phyloP scores from a whole-genome alignment of 2,113 vertebrate genomes.

The Chlamydotis undulata region DNA sequence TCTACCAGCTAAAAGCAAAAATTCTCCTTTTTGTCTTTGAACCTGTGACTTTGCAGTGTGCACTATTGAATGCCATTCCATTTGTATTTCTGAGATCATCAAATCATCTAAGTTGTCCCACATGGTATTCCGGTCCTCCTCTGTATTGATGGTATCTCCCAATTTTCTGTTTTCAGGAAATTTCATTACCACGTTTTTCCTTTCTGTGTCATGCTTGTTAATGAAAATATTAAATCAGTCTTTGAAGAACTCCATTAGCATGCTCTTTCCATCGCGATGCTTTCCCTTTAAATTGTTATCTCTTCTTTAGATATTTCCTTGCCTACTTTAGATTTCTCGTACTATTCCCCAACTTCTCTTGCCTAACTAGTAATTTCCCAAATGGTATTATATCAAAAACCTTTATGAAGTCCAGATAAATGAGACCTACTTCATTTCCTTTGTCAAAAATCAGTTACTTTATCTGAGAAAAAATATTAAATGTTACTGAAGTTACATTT shows the following conservation, averaged over 20 bases:
- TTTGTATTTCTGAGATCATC: constrained; percentile 3
- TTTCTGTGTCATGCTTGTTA: constrained; percentile 22
- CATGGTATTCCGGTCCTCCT: neutral
- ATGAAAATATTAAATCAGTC: constrained; percentile 14
- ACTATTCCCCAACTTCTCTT: constrained; percentile 2
- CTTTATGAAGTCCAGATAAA: constrained; percentile 42
- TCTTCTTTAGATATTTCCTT: constrained; percentile 23
- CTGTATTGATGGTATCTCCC: neutral
- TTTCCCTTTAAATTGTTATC: constrained; percentile 32
- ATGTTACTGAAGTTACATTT: constrained; percentile 28
- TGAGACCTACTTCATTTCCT: constrained; percentile 33
- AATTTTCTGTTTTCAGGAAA: constrained; percentile 34
- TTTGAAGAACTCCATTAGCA: constrained; percentile 38
- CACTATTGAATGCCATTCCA: neutral
- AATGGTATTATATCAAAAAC: constrained; percentile 45
- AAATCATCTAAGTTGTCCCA: neutral
- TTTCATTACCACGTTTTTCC: constrained; percentile 7
- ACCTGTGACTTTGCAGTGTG: neutral
- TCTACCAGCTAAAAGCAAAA: neutral
- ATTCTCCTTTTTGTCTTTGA: neutral
- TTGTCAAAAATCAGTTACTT: constrained; percentile 24
- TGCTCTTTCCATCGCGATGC: neutral
- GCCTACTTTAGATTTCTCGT: constrained; percentile 23
- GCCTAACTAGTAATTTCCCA: constrained; percentile 53
- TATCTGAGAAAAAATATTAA: constrained; percentile 3